Base-by-base conservation (phyloP, 2,888 invertebrate genomes). In the Stenodera caucasica region DNA sequence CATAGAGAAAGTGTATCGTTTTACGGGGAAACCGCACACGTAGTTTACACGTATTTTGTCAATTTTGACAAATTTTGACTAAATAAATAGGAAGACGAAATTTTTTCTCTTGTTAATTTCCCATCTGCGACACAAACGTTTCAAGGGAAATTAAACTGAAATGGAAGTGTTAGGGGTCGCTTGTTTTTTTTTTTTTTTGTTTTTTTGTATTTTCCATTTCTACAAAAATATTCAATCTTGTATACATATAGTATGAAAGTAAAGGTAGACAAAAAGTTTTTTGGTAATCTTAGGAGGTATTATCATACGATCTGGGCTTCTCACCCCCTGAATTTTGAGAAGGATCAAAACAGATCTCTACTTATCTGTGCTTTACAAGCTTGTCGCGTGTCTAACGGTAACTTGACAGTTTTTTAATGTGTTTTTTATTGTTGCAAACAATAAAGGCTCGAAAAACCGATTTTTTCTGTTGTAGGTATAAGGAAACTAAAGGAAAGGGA, bases 361-460 rank as follows among this genome's bases (percentile, higher is more conserved):
- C 62, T 65, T 67, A 62, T 67, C 57, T 53, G 53, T 58, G 55
- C 60, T 67, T 65, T 63, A 61, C 62, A 67, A 57, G 60, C 67
- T 56, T 50, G 58, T 59, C 67, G 67, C 67, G 67, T 67, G 67
- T 64, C 65, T 63, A 62, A 63, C 63, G 60, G 62, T 65, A 58
- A 30, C 51, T 49, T 23, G 37, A 53, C 49, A 35, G 55, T 49
- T 50, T 53, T 57, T 52, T 51, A 54, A 58, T 61, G 53, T 53
- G 55, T 49, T 32, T 53, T 57, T 52, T 51, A 54, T 61, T 61
- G 53, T 53, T 52, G 49, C 35, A 40, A 29, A 52, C 53, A n/a
- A n/a, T n/a, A n/a, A 55, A 32, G 11, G 35, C 40, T 52, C 26
- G 18, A 29, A 35, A 26, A 49, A 53, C 26, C 53, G 33, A 53